These are phyloP conservation scores for Rhizoglyphus robini DNA, from an alignment of 1,140 invertebrate species.

Conservation along the genomic window DNA sequence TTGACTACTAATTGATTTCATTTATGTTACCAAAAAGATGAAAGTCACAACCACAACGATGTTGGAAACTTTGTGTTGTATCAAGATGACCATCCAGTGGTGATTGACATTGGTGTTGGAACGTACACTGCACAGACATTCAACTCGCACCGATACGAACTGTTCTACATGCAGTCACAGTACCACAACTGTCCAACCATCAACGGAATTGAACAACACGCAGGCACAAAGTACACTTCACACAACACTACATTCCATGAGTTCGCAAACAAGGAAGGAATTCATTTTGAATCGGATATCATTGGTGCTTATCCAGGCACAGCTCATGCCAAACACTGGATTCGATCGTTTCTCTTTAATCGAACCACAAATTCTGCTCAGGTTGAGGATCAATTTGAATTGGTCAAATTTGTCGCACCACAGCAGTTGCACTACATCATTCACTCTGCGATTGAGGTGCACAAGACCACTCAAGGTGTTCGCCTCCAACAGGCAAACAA, in stretches of 20 bases:
- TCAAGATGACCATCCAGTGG: too few species aligned
- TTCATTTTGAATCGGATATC: neutral
- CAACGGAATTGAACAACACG: neutral
- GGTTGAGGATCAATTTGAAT: neutral
- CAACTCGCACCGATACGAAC: neutral
- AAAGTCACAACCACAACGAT: too few species aligned
- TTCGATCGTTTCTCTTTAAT: neutral
- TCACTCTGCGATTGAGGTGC: neutral
- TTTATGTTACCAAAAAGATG: too few species aligned
- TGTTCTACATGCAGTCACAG: too few species aligned
- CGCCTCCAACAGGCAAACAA: neutral
- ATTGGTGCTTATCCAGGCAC: neutral
- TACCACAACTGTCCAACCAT: conserved; percentile 2
- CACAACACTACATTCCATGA: neutral
- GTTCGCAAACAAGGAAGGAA: neutral
- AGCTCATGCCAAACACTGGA: neutral
- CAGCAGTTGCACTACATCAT: neutral
- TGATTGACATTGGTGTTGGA: too few species aligned
- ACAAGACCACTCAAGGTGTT: neutral
- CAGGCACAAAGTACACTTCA: neutral
- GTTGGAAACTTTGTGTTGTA: too few species aligned
- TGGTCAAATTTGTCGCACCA: neutral
- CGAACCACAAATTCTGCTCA: neutral
- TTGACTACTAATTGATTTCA: too few species aligned
- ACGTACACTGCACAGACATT: conserved; percentile 4